Evolutionary conservation across 2,113 vertebrate genomes (phyloP).

Genomic region (Gracilinanus agilis): DNA sequence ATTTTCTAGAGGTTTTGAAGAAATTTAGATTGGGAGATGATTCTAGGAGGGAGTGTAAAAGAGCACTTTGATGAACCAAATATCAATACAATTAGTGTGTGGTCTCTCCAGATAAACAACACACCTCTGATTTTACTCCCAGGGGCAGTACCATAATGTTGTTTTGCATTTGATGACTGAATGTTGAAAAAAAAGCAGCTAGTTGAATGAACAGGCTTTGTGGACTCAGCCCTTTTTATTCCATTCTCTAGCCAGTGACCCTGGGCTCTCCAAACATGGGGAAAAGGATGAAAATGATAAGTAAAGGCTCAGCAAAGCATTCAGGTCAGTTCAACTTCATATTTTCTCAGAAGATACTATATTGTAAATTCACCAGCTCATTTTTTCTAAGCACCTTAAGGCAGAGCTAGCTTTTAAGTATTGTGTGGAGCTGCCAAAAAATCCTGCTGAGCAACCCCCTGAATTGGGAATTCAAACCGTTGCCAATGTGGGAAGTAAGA

Average conservation of each 20-base stretch:
- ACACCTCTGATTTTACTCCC: background rate
- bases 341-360: slow-evolving; percentile 49
- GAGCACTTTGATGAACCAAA: background rate
- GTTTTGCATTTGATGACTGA: slow-evolving; percentile 16
- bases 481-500: slow-evolving; percentile 22
- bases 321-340: slow-evolving; percentile 55
- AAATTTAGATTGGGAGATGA: background rate
- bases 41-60: slow-evolving; percentile 44
- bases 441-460: slow-evolving; percentile 42
- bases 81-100: background rate
- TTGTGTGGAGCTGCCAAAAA: slow-evolving; percentile 36
- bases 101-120: slow-evolving; percentile 38
- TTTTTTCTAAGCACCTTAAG: slow-evolving; percentile 20
- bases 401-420: slow-evolving; percentile 58
- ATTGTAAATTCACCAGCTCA: slow-evolving; percentile 24
- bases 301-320: slow-evolving; percentile 56
- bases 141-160: background rate
- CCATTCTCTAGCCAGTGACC: background rate
- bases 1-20: slow-evolving; percentile 2
- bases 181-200: slow-evolving; percentile 29
- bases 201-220: slow-evolving; percentile 45
- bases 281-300: slow-evolving; percentile 58
- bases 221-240: slow-evolving; percentile 28
- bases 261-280: slow-evolving; percentile 30
- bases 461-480: slow-evolving; percentile 71